Conservation (phyloP, 2,113 vertebrate species). For the Megaceryle maxima region DNA sequence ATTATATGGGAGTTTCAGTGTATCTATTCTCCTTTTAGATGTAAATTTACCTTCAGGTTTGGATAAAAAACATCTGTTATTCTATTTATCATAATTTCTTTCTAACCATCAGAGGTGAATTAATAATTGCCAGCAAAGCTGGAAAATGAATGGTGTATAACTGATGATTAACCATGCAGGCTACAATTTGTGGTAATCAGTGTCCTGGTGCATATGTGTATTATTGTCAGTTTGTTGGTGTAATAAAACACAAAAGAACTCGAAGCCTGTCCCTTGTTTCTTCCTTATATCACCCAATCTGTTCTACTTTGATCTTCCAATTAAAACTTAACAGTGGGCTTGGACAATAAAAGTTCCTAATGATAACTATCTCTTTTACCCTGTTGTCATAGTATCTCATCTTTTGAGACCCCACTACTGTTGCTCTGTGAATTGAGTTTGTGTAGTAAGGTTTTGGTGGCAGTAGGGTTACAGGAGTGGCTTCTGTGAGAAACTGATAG, state of each 20-base stretch:
- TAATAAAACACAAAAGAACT: neutral
- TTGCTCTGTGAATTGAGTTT: neutral
- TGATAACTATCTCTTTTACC: neutral
- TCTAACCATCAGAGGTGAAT: neutral
- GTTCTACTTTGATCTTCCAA: neutral
- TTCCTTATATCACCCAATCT: neutral
- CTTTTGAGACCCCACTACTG: neutral
- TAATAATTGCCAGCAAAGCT: neutral
- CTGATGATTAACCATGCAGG: neutral
- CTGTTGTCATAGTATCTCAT: neutral
- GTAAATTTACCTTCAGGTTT: neutral
- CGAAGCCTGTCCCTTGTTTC: neutral
- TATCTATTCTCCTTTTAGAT: neutral
- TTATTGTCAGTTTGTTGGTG: neutral
- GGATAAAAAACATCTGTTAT: neutral
- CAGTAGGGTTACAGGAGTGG: accelerated
- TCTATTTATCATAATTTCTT: neutral
- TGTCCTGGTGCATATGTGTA: accelerated
- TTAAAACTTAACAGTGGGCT: neutral
- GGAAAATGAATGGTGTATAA: neutral
- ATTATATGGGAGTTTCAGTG: neutral
- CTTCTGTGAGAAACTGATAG: neutral
- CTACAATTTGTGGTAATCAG: neutral
- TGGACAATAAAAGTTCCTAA: neutral
- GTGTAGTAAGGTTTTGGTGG: accelerated